Evolutionary conservation across 2,113 vertebrate genomes (phyloP).

Genomic region (Dicrurus megarhynchus): DNA sequence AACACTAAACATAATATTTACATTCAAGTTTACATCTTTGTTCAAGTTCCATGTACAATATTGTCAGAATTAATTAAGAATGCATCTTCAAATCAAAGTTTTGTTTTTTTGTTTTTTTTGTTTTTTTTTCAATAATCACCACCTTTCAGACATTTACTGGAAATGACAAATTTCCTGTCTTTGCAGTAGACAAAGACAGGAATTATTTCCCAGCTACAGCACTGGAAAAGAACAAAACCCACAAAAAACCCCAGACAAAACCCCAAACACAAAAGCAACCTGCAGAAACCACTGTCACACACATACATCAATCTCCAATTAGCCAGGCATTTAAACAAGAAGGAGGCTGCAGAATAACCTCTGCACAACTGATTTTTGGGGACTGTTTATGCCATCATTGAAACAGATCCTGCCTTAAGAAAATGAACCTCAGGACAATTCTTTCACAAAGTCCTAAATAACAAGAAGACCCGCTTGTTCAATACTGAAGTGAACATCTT

Average conservation of each 20-base stretch:
- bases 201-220: slow-evolving; percentile 18
- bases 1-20: slow-evolving; percentile 78
- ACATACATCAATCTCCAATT: neutral
- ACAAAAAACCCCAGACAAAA: neutral
- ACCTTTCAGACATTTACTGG: neutral
- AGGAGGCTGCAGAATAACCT: neutral
- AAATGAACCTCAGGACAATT: neutral
- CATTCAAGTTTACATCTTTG: slow-evolving; percentile 86
- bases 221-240: neutral
- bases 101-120: neutral
- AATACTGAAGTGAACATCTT: neutral
- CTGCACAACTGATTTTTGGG: neutral
- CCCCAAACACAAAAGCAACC: neutral
- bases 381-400: neutral
- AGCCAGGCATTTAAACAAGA: neutral
- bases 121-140: neutral
- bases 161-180: slow-evolving; percentile 22
- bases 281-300: neutral
- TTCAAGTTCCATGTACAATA: slow-evolving; percentile 58
- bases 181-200: neutral
- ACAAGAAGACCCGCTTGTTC: neutral
- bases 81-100: slow-evolving; percentile 40
- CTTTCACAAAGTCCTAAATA: neutral
- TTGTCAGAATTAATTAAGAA: slow-evolving; percentile 34
- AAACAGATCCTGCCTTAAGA: neutral